Percentiles rank a stretch among this genome's conserved stretches.
Evolutionary conservation across 2,797 vertebrate genomes (phyloP).

Genomic region (Sciurus carolinensis): DNA sequence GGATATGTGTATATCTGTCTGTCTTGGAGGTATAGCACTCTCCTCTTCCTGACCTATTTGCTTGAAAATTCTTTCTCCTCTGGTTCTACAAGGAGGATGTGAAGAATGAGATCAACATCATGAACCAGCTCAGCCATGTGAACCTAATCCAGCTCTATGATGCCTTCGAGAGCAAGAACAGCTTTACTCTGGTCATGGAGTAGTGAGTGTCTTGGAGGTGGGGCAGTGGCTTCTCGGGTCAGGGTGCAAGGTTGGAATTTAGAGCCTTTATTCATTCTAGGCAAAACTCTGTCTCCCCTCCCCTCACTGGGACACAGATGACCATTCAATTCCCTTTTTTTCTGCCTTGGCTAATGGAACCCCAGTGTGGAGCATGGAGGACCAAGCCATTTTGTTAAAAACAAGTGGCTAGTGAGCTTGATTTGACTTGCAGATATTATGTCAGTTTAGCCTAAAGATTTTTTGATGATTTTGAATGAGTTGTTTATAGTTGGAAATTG

Average conservation of each 20-base stretch:
- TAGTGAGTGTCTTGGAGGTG: conserved; percentile 90
- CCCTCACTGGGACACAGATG: background rate
- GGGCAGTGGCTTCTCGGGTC: background rate
- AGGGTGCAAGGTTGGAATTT: background rate
- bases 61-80: background rate
- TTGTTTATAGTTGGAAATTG: background rate
- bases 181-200: conserved; percentile 94
- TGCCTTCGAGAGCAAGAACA: conserved; percentile 93
- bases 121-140: conserved; percentile 94
- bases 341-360: background rate
- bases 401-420: background rate
- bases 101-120: conserved; percentile 94
- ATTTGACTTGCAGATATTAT: background rate
- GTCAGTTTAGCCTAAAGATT: background rate
- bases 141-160: conserved; percentile 95
- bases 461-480: background rate
- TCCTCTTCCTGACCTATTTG: conserved; percentile 2
- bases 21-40: background rate
- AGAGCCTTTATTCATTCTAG: accelerated
- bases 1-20: background rate
- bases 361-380: background rate
- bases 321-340: background rate
- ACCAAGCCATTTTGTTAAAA: background rate
- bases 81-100: conserved; percentile 91
- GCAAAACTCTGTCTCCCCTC: background rate